Evolutionary conservation across 2,888 invertebrate species (phyloP).

Genomic region (Lithosia quadra): DNA sequence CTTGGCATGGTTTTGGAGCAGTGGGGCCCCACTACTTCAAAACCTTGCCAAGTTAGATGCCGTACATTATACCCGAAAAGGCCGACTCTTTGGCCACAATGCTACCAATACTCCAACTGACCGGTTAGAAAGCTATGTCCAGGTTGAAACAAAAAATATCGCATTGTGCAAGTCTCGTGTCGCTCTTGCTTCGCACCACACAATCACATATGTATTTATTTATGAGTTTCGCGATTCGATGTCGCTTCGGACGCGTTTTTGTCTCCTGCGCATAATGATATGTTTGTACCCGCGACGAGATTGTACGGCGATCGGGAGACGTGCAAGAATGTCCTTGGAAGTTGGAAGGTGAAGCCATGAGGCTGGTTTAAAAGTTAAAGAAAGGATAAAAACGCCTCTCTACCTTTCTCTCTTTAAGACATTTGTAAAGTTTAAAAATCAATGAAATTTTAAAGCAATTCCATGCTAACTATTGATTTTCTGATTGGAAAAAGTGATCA

Average conservation of each 20-base stretch:
- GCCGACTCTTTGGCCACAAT: too few species aligned
- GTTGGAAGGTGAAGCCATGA: neutral
- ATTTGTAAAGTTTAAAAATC: too few species aligned
- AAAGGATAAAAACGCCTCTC: neutral
- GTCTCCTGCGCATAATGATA: constrained; percentile 67
- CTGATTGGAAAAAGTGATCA: too few species aligned
- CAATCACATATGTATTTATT: constrained; percentile 77
- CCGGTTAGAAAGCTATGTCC: neutral
- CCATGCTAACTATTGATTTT: too few species aligned
- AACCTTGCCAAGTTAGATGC: too few species aligned
- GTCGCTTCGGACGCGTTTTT: constrained; percentile 80
- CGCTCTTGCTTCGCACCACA: constrained; percentile 44
- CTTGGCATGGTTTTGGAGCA: too few species aligned
- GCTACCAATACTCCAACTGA: too few species aligned
- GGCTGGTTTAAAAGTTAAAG: neutral
- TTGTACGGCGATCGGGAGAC: constrained; percentile 59
- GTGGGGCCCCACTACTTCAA: too few species aligned
- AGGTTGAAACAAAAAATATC: neutral
- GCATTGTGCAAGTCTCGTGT: neutral
- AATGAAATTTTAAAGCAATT: too few species aligned
- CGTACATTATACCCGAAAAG: too few species aligned
- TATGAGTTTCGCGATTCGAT: constrained; percentile 79
- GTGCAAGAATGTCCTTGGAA: constrained; percentile 53
- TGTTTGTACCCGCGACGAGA: constrained; percentile 54
- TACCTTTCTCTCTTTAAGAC: too few species aligned